Percentiles rank a stretch among this genome's conserved stretches.
These are phyloP conservation scores for Scaptodrosophila lebanonensis DNA, from an alignment of 1,140 invertebrate species.

Conservation along the genomic window DNA sequence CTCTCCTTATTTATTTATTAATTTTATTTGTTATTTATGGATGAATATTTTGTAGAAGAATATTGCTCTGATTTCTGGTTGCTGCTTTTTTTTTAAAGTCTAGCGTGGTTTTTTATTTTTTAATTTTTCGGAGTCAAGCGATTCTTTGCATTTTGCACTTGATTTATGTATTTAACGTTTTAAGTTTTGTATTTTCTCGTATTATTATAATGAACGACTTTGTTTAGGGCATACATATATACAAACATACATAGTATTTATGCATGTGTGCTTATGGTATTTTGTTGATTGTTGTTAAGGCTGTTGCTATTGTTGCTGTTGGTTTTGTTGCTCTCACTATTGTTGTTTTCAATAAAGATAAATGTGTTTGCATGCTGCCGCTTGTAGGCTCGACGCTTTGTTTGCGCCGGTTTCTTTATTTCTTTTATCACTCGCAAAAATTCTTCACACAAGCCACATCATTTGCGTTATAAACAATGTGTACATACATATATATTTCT, in stretches of 20 bases:
- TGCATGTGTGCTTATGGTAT: slow-evolving; percentile 35
- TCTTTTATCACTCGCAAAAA: slow-evolving; percentile 53
- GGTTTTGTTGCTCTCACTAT: slow-evolving; percentile 18
- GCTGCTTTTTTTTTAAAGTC: slow-evolving; percentile 7
- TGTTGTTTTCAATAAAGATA: slow-evolving; percentile 53
- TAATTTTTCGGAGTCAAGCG: slow-evolving; percentile 17
- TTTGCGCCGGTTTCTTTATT: slow-evolving; percentile 27
- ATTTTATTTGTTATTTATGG: slow-evolving; percentile 14
- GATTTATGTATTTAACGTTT: slow-evolving; percentile 28
- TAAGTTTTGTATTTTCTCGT: slow-evolving; percentile 26
- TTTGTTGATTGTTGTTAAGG: slow-evolving; percentile 38
- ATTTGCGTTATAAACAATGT: slow-evolving; percentile 65
- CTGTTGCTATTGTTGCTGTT: slow-evolving; percentile 30
- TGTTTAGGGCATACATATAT: slow-evolving; percentile 8
- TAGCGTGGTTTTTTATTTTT: slow-evolving; percentile 8
- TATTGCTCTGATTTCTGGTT: neutral
- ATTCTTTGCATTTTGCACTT: slow-evolving; percentile 37
- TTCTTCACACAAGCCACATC: slow-evolving; percentile 47
- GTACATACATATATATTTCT: too few species aligned
- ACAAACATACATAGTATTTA: too few species aligned
- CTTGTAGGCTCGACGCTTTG: slow-evolving; percentile 6
- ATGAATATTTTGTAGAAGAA: slow-evolving; percentile 10
- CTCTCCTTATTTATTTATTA: slow-evolving; percentile 13
- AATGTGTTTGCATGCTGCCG: slow-evolving; percentile 50
- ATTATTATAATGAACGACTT: slow-evolving; percentile 33